Base-by-base conservation (phyloP, 2,113 vertebrate genomes). In the Chaetodon auriga region DNA sequence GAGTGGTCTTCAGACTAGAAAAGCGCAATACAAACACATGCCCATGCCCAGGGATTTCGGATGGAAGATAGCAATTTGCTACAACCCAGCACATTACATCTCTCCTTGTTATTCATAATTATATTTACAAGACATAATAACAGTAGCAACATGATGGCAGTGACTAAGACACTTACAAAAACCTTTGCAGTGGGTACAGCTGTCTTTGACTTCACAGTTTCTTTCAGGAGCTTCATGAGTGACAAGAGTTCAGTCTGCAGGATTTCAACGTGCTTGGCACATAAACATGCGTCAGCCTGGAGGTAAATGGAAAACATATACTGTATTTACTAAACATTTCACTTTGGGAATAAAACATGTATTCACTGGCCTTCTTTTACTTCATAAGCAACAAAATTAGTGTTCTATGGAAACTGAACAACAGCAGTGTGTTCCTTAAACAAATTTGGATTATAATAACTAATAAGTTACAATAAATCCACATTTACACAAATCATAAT, bases 111-210 rank as follows among this genome's bases (percentile, higher is more conserved):
- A 30, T 30, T 2, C 30, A 30, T 30, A 30, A 30, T 30, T 30
- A 30, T 30, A 30, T 30, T 30, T 2, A 30, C 30, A 30, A 30
- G 30, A 30, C 30, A 30, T 30, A 3, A 30, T 30, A 30, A 30
- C 30, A 3, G n/a, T n/a, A n/a, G n/a, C n/a, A n/a, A n/a, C n/a
- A n/a, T n/a, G n/a, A n/a, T n/a, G n/a, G n/a, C n/a, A n/a, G n/a
- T n/a, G n/a, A n/a, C n/a, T n/a, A n/a, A n/a, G 30, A 35, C 15
- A 97, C 98, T 96, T 93, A 99, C 98, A 77, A 96, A 99, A 85
- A 97, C 97, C 6, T 95, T 93, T 23, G 92, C 90, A 5, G 96
- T 96, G 48, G 96, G 96, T 30, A 97, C 15, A 1, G 96, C 96
- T 10, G 83, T 87, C 88, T 95, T 97, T 36, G 95, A 57, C 11